Conservation (phyloP, 2,888 invertebrate genomes). For the Trachelus iudaicus region DNA sequence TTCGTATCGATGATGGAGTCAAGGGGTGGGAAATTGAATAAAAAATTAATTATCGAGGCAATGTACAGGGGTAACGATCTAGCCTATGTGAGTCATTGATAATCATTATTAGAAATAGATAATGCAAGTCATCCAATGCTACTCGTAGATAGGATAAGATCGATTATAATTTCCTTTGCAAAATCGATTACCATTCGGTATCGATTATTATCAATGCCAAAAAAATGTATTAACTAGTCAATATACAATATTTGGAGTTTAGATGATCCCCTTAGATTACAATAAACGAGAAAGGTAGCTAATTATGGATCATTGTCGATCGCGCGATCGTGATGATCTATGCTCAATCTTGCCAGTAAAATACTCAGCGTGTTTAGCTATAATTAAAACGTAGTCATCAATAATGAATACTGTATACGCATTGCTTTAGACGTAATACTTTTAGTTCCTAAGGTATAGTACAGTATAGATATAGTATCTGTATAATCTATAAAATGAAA, state of each 20-base stretch:
- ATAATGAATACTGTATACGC: not conserved
- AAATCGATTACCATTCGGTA: no score
- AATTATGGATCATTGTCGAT: not conserved
- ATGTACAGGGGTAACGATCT: slow-evolving; percentile 60
- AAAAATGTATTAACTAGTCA: slow-evolving; percentile 28
- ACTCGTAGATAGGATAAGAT: not conserved
- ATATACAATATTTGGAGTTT: not conserved
- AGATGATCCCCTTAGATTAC: not conserved
- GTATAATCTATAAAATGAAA: not conserved
- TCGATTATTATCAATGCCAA: slow-evolving; percentile 36
- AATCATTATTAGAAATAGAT: not conserved
- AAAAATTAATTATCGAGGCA: slow-evolving; percentile 55
- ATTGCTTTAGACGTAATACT: not conserved
- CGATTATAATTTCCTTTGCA: not conserved
- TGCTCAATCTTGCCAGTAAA: slow-evolving; percentile 6
- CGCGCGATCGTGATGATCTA: not conserved
- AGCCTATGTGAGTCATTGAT: slow-evolving; percentile 49
- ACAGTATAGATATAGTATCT: not conserved
- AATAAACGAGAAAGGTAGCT: not conserved
- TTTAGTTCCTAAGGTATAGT: not conserved
- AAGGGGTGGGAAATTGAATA: slow-evolving; percentile 50
- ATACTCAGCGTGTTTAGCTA: not conserved
- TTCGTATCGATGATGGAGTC: slow-evolving; percentile 53
- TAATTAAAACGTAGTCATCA: not conserved
- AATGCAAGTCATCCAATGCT: not conserved